Evolutionary conservation across 2,888 invertebrate genomes (phyloP).

Genomic region (Trichogramma dendrolimi): DNA sequence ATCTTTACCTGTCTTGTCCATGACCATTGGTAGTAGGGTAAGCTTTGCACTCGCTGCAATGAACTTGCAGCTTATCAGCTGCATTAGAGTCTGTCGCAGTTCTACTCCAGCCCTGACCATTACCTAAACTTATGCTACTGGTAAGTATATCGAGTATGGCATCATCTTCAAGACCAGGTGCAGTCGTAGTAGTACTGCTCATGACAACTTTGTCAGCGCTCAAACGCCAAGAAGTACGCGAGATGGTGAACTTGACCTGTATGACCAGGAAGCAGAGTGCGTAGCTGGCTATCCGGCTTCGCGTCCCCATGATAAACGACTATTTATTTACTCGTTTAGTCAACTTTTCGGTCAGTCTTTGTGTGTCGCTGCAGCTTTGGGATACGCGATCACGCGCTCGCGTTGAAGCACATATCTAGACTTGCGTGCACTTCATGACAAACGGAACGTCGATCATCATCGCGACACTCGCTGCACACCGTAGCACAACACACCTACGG

Average conservation of each 20-base stretch:
- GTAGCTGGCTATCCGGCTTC: slow-evolving; percentile 42
- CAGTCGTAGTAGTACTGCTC: slow-evolving; percentile 51
- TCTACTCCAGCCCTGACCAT: slow-evolving; percentile 47
- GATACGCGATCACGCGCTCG: too few species aligned
- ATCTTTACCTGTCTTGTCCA: slow-evolving; percentile 39
- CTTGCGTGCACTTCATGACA: too few species aligned
- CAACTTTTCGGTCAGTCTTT: too few species aligned
- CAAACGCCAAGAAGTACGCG: slow-evolving; percentile 80
- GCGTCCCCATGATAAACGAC: slow-evolving; percentile 35
- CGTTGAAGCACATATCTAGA: too few species aligned
- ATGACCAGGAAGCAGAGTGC: slow-evolving; percentile 46
- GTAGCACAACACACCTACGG: too few species aligned
- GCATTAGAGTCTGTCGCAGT: slow-evolving; percentile 36
- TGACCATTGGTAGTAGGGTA: slow-evolving; percentile 29
- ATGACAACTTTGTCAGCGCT: slow-evolving; percentile 73
- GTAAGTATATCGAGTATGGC: slow-evolving; percentile 72
- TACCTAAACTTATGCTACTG: slow-evolving; percentile 57
- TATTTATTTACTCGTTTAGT: too few species aligned
- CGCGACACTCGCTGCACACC: too few species aligned
- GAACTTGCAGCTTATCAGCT: slow-evolving; percentile 42
- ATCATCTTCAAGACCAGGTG: slow-evolving; percentile 57
- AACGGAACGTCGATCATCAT: too few species aligned
- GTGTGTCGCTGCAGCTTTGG: too few species aligned
- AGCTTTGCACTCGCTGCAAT: slow-evolving; percentile 45
- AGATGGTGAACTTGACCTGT: slow-evolving; percentile 62